Conservation (phyloP, 2,888 invertebrate genomes). For the Diadegma fenestrale region DNA sequence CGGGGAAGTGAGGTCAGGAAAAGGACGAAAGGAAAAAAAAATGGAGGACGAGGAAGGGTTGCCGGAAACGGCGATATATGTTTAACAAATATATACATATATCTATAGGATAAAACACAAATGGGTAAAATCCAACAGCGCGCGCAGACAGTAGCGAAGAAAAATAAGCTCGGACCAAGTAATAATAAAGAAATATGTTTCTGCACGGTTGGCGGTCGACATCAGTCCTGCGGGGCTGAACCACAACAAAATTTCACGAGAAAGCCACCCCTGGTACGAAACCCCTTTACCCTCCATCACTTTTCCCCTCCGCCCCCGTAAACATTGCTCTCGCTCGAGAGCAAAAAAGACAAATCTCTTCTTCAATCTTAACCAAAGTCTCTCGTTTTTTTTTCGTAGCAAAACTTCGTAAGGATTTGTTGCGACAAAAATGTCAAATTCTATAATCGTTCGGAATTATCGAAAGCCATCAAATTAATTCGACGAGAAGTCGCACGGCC, state of each 20-base stretch:
- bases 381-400: not conserved
- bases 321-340: not conserved
- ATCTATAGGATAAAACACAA: not conserved
- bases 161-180: conserved; percentile 84
- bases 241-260: conserved; percentile 46
- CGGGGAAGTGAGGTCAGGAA: conserved; percentile 61
- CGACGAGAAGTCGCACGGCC: not conserved
- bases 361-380: not conserved
- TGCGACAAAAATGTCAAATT: not conserved
- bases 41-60: conserved; percentile 45
- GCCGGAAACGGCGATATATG: conserved; percentile 36
- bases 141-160: conserved; percentile 75
- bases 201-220: conserved; percentile 80
- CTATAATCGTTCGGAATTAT: not conserved
- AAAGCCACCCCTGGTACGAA: conserved; percentile 23
- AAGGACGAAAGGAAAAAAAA: conserved; percentile 59
- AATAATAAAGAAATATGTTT: conserved; percentile 85
- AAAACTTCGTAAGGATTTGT: not conserved
- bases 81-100: conserved; percentile 25
- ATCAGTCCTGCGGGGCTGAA: conserved; percentile 65
- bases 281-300: not conserved
- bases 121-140: conserved; percentile 82
- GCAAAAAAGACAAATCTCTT: not conserved
- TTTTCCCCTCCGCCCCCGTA: not conserved
- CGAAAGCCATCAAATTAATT: not conserved